Base-by-base conservation (phyloP, 2,888 invertebrate species). In the Resseliella maxima region DNA sequence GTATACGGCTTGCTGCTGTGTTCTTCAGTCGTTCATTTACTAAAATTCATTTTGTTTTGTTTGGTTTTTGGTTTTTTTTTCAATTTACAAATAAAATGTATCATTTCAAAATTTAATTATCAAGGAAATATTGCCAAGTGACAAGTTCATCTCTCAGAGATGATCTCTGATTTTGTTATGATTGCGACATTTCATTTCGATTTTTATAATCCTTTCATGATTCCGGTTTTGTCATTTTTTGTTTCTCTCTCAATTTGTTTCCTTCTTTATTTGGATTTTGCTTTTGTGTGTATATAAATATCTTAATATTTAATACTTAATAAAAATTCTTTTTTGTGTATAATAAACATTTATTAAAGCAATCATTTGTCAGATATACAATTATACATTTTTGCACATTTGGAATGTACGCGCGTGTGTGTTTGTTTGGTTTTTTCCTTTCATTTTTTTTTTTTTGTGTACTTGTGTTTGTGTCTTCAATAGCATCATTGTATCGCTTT, bases 301-400 rank as follows among this genome's bases (percentile, higher is more conserved):
- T 72, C 72, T 72, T 72, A 72, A 72, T 15, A 72, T 72, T 72
- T 72, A 72, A 31, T 72, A 72, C 72, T 72, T 35, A 72, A 72
- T 72, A 72, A 72, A 72, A 72, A 72, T 72, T 72, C 72, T 12
- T 72, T 35, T 72, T 15, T 72, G 31, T 31, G 59, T 59, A 59
- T 72, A 72, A 72, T 72, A 72, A 72, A 72, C 72, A 72, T 72
- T 72, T 72, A 72, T 72, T 72, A 72, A 72, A 72, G 72, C 72
- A 72, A 72, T 72, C 72, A 72, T 72, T 72, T 72, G 31, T 72
- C 72, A 35, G 72, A 72, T 72, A 72, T 72, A 72, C 72, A 72
- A 31, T 31, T 72, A 31, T 59, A 59, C 59, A 59, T 59, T 50
- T n/a, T 59, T 72, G 72, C 72, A 72, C 72, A 31, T 72, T 72